A percentile compares a stretch with the other conserved stretches of the same genome.
These are phyloP conservation scores for Drosophila nr. perissopoda DNA, from an alignment of 2,888 invertebrate species.

Conservation along the genomic window DNA sequence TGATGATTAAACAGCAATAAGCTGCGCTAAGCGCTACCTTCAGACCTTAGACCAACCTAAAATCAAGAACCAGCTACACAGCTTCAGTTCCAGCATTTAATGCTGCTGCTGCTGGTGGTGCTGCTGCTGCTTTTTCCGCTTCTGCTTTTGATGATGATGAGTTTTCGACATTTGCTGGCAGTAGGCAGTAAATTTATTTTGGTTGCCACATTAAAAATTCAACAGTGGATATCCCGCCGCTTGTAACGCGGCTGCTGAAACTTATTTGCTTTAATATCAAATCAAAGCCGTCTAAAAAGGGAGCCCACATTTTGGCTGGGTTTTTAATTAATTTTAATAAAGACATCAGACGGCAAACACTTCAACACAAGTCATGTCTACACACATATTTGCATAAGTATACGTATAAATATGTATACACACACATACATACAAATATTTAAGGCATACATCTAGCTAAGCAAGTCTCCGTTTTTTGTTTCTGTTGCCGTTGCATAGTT, in stretches of 20 bases:
- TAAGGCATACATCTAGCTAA: not conserved
- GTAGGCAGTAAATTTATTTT: slow-evolving; percentile 65
- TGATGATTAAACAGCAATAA: slow-evolving; percentile 67
- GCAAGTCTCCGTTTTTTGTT: slow-evolving; percentile 11
- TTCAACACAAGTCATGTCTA: slow-evolving; percentile 16
- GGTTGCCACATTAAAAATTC: slow-evolving; percentile 68
- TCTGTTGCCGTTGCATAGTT: slow-evolving; percentile 63
- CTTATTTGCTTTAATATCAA: slow-evolving; percentile 73
- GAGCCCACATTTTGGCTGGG: slow-evolving; percentile 7
- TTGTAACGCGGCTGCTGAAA: not conserved
- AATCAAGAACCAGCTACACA: not conserved
- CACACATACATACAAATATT: not conserved
- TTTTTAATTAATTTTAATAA: slow-evolving; percentile 56
- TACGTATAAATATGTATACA: not conserved
- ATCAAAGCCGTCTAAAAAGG: slow-evolving; percentile 59
- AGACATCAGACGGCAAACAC: slow-evolving; percentile 30
- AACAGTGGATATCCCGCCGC: slow-evolving; percentile 32
- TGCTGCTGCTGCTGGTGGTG: not conserved
- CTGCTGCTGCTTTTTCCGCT: not conserved
- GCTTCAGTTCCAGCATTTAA: not conserved
- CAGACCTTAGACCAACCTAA: not conserved
- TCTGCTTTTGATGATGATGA: slow-evolving; percentile 30
- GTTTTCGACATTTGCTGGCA: slow-evolving; percentile 35
- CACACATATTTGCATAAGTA: slow-evolving; percentile 1
- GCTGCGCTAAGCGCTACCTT: slow-evolving; percentile 37